Evolutionary conservation across 2,888 invertebrate species (phyloP), one percentile per base, ranked within the genome.

Genomic region (Eupithecia vulgata): DNA sequence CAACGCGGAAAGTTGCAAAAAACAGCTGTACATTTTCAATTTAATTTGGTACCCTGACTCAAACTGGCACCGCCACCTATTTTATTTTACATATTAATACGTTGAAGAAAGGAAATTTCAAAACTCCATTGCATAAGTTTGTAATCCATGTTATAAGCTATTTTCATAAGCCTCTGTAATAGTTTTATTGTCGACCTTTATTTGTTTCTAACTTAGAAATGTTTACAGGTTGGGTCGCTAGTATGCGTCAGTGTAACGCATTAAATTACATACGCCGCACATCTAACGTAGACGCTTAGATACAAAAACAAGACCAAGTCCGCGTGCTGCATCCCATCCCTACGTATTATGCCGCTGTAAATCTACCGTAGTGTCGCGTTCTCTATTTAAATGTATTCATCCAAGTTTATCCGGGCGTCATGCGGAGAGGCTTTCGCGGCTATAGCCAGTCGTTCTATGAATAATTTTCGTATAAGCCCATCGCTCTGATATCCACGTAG

Each of bases 351-450:
- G 88, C 89, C 85, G 84, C 87, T 89, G 86, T 94, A 94, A 93
- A 94, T 93, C 92, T 90, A 87, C 87, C 80, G 83, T 86, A 89
- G 90, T 91, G 91, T 91, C 91, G 89, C 91, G 87, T 92, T 94
- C 91, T 91, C 93, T 94, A 94, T 93, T 94, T 93, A 94, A 94
- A 94, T 94, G 92, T 94, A 94, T 93, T 94, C 94, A 93, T 94
- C 91, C 89, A 85, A 91, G 90, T 88, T 91, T 91, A 91, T 90
- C 90, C 92, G 87, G 57, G 89, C 93, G 91, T 92, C 93, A 93
- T 91, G 91, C 88, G 80, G 93, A 83, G 92, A 88, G 85, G 84
- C 91, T 90, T 91, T 91, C 87, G 90, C 85, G 87, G 82, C 80
- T 83, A 80, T 87, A 83, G 83, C 83, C 82, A 86, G 88, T 86